Percentiles rank a stretch among this genome's conserved stretches.
phyloP scores from a whole-genome alignment of 1,140 invertebrate species.

The Papilio aristodemus region DNA sequence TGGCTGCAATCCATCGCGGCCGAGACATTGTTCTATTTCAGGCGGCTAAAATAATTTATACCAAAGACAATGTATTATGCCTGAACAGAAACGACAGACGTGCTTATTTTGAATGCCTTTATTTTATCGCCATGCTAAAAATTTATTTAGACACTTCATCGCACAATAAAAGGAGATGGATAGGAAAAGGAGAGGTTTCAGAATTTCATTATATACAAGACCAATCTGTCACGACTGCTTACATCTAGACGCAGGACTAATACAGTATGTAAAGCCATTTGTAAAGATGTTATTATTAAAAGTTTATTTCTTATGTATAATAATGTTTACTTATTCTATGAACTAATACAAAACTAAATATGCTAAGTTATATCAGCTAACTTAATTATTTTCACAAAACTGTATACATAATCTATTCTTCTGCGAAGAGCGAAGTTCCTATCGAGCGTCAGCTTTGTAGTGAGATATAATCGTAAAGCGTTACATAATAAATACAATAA shows the following conservation, averaged over 20 bases:
- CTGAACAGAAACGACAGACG: too few species aligned
- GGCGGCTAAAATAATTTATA: too few species aligned
- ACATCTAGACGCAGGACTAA: background rate
- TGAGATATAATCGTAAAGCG: slow-evolving; percentile 55
- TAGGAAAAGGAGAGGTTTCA: background rate
- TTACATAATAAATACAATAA: slow-evolving; percentile 76
- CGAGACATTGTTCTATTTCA: too few species aligned
- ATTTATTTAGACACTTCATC: too few species aligned
- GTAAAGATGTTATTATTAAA: slow-evolving; percentile 59
- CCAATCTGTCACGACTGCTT: background rate
- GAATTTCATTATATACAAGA: background rate
- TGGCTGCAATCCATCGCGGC: too few species aligned
- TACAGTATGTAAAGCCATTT: slow-evolving; percentile 38
- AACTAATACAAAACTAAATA: slow-evolving; percentile 66
- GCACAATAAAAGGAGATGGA: background rate
- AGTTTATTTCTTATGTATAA: slow-evolving; percentile 79
- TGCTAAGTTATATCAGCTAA: slow-evolving; percentile 70
- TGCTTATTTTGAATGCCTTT: too few species aligned
- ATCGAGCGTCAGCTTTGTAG: slow-evolving; percentile 61
- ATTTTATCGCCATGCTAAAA: too few species aligned
- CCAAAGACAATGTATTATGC: too few species aligned
- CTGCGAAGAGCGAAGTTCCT: slow-evolving; percentile 53
- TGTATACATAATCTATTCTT: slow-evolving; percentile 60
- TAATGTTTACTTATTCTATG: slow-evolving; percentile 72
- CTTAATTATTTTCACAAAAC: slow-evolving; percentile 64